phyloP scores from a whole-genome alignment of 2,113 vertebrate species.

The Rousettus leschenaultii region DNA sequence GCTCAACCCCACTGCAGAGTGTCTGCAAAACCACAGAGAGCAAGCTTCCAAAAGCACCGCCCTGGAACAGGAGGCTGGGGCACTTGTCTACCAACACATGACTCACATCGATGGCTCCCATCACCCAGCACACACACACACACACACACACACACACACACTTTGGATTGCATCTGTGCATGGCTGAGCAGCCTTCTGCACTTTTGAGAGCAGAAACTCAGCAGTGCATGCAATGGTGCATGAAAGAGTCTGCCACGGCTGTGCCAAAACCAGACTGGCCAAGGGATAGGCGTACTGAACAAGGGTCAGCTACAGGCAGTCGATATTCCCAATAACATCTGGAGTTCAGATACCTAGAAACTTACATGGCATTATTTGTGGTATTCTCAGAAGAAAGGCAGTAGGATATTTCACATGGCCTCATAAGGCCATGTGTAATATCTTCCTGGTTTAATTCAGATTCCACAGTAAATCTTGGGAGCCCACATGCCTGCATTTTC shows the following conservation, averaged over 20 bases:
- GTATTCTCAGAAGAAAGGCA: background rate
- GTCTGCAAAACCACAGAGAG: background rate
- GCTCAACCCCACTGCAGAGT: background rate
- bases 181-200: background rate
- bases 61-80: background rate
- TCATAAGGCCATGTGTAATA: background rate
- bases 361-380: background rate
- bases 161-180: background rate
- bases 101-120: too few species aligned
- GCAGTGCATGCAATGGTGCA: background rate
- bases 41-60: background rate
- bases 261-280: background rate
- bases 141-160: background rate
- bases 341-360: background rate
- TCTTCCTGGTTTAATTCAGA: background rate
- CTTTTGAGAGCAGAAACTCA: background rate
- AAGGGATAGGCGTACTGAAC: rapidly evolving
- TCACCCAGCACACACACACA: background rate
- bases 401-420: background rate
- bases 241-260: background rate
- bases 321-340: background rate
- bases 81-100: background rate
- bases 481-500: background rate
- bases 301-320: background rate
- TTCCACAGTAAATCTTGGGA: background rate